These are phyloP conservation scores for Dipodomys spectabilis DNA, from an alignment of 2,113 vertebrate species.

Conservation along the genomic window DNA sequence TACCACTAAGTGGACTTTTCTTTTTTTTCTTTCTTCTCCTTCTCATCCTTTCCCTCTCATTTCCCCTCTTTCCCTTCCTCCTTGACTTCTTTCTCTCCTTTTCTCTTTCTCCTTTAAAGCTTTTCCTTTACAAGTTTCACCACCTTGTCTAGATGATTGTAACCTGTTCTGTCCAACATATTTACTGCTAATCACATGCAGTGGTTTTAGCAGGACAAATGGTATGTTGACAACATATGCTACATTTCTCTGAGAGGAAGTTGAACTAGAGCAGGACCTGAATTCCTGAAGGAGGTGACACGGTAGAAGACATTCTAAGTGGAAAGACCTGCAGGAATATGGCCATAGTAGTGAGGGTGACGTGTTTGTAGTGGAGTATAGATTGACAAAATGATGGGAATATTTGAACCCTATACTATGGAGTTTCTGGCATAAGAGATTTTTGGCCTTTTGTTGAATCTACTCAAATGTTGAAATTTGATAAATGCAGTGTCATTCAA, in stretches of 20 bases:
- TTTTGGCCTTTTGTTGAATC: slow-evolving; percentile 44
- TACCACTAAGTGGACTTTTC: neutral
- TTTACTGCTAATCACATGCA: neutral
- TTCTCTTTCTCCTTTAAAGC: neutral
- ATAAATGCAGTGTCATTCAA: neutral
- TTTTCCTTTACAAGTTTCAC: neutral
- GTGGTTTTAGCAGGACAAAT: slow-evolving; percentile 31
- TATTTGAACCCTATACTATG: neutral
- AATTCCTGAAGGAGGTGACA: neutral
- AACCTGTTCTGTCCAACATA: neutral
- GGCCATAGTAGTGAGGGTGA: neutral
- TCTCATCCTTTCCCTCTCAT: too few relatives aligned
- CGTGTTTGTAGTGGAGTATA: neutral
- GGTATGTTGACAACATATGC: neutral
- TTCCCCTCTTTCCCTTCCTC: neutral
- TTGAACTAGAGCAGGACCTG: neutral
- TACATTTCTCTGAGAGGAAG: slow-evolving; percentile 20
- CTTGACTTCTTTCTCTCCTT: neutral
- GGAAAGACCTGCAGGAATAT: neutral
- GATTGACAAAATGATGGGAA: neutral
- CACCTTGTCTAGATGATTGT: neutral
- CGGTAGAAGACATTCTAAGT: neutral
- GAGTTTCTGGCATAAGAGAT: neutral
- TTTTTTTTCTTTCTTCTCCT: neutral
- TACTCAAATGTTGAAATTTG: slow-evolving; percentile 19